A percentile compares a stretch with the other conserved stretches of the same genome.
phyloP scores from a whole-genome alignment of 2,113 vertebrate genomes.

The Ailurus styani region DNA sequence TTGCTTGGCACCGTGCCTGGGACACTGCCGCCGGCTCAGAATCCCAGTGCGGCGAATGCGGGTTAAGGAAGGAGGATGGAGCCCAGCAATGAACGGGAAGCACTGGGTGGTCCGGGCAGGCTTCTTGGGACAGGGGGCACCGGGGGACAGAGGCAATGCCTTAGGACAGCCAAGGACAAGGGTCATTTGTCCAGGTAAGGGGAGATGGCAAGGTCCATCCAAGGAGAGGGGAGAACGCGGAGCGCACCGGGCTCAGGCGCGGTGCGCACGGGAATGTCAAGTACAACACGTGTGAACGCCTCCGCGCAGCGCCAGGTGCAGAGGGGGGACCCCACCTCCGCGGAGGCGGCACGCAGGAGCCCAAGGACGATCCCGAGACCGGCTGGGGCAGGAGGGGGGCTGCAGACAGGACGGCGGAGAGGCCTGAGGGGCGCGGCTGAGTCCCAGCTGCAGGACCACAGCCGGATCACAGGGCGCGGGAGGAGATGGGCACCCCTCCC shows the following conservation, averaged over 20 bases:
- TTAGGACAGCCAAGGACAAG: not conserved
- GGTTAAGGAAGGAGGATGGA: not conserved
- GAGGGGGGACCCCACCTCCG: too few species aligned
- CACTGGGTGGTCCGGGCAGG: fast-evolving
- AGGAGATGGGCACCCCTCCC: fast-evolving
- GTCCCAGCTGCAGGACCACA: fast-evolving
- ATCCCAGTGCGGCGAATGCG: fast-evolving
- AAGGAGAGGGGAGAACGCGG: not conserved
- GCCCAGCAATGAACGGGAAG: not conserved
- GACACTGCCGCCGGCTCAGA: fast-evolving
- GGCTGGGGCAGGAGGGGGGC: fast-evolving
- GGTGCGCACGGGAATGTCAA: fast-evolving
- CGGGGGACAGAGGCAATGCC: not conserved
- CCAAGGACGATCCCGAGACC: fast-evolving
- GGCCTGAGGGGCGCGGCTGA: fast-evolving
- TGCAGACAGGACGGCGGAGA: not conserved
- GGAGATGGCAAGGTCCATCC: not conserved
- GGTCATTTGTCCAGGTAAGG: not conserved
- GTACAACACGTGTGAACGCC: fast-evolving
- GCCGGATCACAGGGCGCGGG: fast-evolving
- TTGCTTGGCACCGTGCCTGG: fast-evolving
- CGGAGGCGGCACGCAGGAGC: not conserved
- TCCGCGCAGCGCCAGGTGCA: not conserved
- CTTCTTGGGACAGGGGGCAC: not conserved
- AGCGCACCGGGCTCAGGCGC: fast-evolving